These are phyloP conservation scores for Helostoma temminkii DNA, from an alignment of 2,797 vertebrate genomes.

Conservation along the genomic window DNA sequence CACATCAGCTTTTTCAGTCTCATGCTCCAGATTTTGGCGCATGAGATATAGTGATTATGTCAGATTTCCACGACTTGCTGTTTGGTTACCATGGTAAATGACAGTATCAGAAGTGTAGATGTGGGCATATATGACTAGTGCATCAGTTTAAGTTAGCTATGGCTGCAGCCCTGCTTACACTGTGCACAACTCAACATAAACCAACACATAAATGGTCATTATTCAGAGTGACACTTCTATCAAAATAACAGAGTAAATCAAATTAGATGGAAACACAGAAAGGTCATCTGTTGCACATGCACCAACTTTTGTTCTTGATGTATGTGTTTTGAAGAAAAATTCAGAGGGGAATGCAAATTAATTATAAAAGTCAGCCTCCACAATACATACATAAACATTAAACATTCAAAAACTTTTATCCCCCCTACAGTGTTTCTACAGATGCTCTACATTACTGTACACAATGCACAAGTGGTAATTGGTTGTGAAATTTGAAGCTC, in stretches of 20 bases:
- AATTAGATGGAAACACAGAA: conserved; percentile 44
- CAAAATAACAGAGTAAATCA: conserved; percentile 45
- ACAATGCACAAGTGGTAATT: background rate
- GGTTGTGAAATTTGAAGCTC: too few relatives aligned
- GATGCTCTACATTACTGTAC: background rate
- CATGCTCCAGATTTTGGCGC: conserved; percentile 28
- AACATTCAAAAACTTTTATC: conserved; percentile 1
- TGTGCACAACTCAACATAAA: conserved; percentile 30
- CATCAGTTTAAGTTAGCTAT: background rate
- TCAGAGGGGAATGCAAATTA: conserved; percentile 14
- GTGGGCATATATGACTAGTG: background rate
- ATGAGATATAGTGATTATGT: conserved; percentile 31
- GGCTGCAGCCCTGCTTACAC: conserved; percentile 18
- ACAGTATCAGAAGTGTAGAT: background rate
- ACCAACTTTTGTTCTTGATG: conserved; percentile 17
- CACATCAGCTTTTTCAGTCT: conserved; percentile 60
- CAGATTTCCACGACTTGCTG: conserved; percentile 31
- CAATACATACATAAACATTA: conserved; percentile 9
- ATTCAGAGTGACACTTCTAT: conserved; percentile 34
- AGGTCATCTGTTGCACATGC: conserved; percentile 32
- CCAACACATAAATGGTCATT: conserved; percentile 45
- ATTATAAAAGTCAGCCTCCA: conserved; percentile 2
- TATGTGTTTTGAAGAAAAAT: conserved; percentile 45
- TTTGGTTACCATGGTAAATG: conserved; percentile 27
- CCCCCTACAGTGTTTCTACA: conserved; percentile 4